Evolutionary conservation across 2,113 vertebrate species (phyloP), one percentile per base, ranked within the genome.

Genomic region (Salvator merianae): DNA sequence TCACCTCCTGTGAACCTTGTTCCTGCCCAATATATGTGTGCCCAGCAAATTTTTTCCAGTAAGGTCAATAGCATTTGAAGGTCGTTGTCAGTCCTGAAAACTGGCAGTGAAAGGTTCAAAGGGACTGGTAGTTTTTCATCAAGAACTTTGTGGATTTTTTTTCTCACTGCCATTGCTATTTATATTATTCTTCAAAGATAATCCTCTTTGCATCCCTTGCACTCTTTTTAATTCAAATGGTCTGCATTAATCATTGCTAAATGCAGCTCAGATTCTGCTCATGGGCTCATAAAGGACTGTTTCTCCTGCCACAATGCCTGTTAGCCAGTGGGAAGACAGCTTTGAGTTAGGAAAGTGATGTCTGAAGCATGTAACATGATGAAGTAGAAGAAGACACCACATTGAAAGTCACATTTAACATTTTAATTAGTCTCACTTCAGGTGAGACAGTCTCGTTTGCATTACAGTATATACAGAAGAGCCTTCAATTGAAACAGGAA

Each of bases 381-480:
- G 76, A 79, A 73, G 75, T 84, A 73, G 66, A 65, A 50, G 77
- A 70, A 85, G 77, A 65, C 83, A 79, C 34, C 40, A 79, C 83
- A 85, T 73, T 79, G 72, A 79, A 79, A 36, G n/a, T 85, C 77
- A 79, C 83, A 73, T 85, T 85, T 85, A 85, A 73, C 77, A 79
- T 85, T 79, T 85, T 85, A 85, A 85, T 85, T 73, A 85, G 69
- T 73, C 69, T 85, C 69, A 79, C 76, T n/a, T 85, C 83, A 79
- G 69, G 77, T 84, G 69, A 77, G 26, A 26, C 59, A 65, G 72
- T 69, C 77, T 79, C 77, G 65, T 85, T 79, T 79, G 40, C 53
- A 73, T 79, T 36, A 82, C 40, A 78, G 55, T 63, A 47, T 84
- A 53, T 34, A 63, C 6, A 50, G 63, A 81, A 50, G 47, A 40